Evolutionary conservation across 2,113 vertebrate genomes (phyloP).

Genomic region (Recurvirostra avosetta): DNA sequence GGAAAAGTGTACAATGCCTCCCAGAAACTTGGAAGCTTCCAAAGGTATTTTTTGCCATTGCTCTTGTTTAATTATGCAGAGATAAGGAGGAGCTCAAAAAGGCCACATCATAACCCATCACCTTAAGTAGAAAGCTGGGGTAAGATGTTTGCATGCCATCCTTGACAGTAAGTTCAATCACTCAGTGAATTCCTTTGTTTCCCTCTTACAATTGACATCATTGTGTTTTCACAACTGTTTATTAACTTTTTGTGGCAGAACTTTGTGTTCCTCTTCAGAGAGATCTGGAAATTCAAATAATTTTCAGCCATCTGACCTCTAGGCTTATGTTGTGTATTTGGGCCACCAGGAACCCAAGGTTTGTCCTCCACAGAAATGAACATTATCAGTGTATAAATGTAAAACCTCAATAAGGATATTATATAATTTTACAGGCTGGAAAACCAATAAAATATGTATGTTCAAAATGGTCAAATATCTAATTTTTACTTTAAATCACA

Average conservation of each 20-base stretch:
- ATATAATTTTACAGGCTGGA: not conserved
- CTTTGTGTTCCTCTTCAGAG: not conserved
- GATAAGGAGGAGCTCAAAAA: not conserved
- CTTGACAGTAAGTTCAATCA: not conserved
- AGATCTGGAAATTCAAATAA: not conserved
- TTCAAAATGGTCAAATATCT: not conserved
- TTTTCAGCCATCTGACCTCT: not conserved
- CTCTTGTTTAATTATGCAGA: not conserved
- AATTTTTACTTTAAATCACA: not conserved
- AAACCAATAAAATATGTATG: not conserved
- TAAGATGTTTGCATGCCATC: not conserved
- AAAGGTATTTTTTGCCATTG: not conserved
- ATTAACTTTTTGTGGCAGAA: not conserved
- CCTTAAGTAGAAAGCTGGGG: not conserved
- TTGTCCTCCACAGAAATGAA: not conserved
- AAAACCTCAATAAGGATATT: not conserved
- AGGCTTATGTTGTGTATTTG: not conserved
- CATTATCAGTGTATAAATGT: not conserved
- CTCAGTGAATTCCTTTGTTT: not conserved
- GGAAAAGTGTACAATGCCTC: not conserved
- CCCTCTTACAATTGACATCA: too few relatives aligned
- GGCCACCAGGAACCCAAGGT: not conserved
- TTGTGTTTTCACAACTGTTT: not conserved
- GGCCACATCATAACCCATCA: not conserved
- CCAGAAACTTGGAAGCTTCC: not conserved